Evolutionary conservation across 2,113 vertebrate genomes (phyloP).

Genomic region (Ochotona princeps): DNA sequence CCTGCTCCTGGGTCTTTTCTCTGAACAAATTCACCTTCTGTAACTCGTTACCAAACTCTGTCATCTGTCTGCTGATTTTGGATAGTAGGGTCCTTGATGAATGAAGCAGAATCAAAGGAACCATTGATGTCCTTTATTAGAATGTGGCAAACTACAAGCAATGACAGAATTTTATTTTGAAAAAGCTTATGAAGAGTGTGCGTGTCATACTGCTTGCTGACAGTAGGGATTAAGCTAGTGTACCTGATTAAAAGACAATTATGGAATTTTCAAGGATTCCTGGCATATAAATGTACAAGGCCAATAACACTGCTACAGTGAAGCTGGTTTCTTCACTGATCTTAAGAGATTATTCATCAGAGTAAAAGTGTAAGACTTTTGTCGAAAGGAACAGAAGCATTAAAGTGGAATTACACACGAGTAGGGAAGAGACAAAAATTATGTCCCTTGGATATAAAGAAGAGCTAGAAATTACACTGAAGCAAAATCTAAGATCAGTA

Average conservation of each 20-base stretch:
- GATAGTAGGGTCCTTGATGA: neutral
- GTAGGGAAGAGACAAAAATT: neutral
- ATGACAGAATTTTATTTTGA: neutral
- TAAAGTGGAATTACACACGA: neutral
- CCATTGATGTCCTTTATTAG: neutral
- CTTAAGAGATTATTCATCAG: neutral
- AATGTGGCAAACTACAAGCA: neutral
- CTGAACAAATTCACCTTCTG: neutral
- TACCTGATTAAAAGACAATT: neutral
- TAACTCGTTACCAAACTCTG: neutral
- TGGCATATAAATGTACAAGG: neutral
- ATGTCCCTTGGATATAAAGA: neutral
- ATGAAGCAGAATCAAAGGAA: neutral
- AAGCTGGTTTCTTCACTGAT: neutral
- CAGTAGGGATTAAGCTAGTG: neutral
- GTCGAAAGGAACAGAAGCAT: neutral
- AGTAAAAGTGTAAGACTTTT: neutral
- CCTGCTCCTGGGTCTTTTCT: too few relatives aligned
- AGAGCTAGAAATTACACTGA: neutral
- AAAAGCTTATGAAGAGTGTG: neutral
- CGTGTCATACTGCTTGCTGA: neutral
- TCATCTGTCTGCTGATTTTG: neutral
- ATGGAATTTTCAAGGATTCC: constrained; percentile 21
- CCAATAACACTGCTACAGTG: neutral
- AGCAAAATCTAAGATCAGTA: neutral